A percentile compares a stretch with the other conserved stretches of the same genome.
Conservation (phyloP, 2,888 invertebrate genomes). For the Timema cristinae region DNA sequence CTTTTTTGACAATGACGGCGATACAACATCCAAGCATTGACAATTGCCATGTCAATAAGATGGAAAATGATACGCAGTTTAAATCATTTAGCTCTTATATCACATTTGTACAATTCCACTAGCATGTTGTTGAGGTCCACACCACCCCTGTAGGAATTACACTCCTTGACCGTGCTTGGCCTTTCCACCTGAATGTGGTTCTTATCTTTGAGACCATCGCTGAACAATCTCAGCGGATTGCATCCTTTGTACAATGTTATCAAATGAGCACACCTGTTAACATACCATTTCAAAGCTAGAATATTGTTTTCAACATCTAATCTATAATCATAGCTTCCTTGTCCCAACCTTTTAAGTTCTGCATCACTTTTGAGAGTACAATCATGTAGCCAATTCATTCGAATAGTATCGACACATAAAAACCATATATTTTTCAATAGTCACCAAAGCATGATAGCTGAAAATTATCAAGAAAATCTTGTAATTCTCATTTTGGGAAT, state of each 20-base stretch:
- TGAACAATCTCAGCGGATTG: slow-evolving; percentile 11
- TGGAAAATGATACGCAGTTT: slow-evolving; percentile 23
- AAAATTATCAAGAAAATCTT: too few relatives aligned
- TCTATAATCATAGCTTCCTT: not conserved
- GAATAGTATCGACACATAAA: not conserved
- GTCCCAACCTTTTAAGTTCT: not conserved
- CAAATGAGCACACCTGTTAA: not conserved
- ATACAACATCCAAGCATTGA: slow-evolving; percentile 19
- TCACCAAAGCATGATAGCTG: too few relatives aligned
- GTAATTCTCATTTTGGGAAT: too few relatives aligned
- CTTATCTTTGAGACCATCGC: slow-evolving; percentile 18
- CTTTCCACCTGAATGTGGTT: slow-evolving; percentile 18
- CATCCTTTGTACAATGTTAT: not conserved
- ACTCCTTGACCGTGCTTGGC: slow-evolving; percentile 15
- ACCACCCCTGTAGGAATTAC: slow-evolving; percentile 21
- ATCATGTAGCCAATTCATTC: not conserved
- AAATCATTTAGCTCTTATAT: slow-evolving; percentile 21
- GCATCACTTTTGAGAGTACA: not conserved
- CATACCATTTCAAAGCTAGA: not conserved
- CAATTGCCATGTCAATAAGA: slow-evolving; percentile 20
- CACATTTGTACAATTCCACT: slow-evolving; percentile 22
- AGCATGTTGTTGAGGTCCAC: slow-evolving; percentile 24
- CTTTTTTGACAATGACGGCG: slow-evolving; percentile 9
- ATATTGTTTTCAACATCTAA: not conserved
- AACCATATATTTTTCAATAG: too few relatives aligned